phyloP scores from a whole-genome alignment of 2,113 vertebrate species.

The Chelonoidis abingdonii region DNA sequence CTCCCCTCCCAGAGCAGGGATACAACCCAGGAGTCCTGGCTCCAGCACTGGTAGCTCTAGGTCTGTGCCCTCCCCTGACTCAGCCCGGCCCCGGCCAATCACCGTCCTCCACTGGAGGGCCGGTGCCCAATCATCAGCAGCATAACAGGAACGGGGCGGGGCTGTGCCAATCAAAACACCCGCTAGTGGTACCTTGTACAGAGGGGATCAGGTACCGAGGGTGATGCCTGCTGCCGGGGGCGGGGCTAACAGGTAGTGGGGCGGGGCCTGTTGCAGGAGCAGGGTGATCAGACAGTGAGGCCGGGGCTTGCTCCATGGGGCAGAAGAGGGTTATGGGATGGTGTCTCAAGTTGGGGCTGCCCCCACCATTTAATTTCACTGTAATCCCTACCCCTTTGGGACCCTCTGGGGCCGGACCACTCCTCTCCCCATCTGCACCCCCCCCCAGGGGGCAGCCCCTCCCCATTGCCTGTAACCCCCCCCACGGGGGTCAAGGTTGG shows the following conservation, averaged over 20 bases:
- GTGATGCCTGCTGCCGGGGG: not conserved
- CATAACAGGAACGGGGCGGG: not conserved
- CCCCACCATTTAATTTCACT: not conserved
- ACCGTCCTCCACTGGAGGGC: not conserved
- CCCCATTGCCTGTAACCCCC: not conserved
- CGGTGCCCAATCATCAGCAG: not conserved
- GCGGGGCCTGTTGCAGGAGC: no score
- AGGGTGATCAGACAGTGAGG: fast-evolving
- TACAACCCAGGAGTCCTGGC: not conserved
- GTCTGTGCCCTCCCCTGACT: not conserved
- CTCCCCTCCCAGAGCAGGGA: no score
- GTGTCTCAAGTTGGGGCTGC: not conserved
- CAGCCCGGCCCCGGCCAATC: not conserved
- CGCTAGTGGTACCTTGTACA: not conserved
- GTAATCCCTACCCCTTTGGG: no score
- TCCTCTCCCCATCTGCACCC: slow-evolving; percentile 39
- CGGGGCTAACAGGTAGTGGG: not conserved
- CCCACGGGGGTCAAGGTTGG: fast-evolving
- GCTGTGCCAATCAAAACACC: not conserved
- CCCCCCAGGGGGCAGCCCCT: not conserved
- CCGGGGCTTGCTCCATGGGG: not conserved
- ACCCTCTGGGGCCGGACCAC: not conserved
- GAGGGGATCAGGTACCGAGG: not conserved
- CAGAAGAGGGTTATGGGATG: not conserved
- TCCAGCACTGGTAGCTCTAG: no score